Conservation (phyloP, 2,113 vertebrate species). For the Ardeotis arabs region DNA sequence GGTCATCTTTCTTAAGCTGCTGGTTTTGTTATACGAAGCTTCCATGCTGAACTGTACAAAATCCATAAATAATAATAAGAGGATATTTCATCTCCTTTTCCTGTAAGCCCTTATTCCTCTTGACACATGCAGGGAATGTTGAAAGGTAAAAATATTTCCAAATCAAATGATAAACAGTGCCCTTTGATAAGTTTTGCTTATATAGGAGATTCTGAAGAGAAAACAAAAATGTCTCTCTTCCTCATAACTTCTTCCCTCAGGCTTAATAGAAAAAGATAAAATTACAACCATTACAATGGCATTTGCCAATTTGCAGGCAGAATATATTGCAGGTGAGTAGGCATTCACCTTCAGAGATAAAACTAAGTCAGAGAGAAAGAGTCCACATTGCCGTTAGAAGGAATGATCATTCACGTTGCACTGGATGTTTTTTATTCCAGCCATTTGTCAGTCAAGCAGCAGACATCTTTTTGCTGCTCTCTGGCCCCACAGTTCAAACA, state of each 20-base stretch:
- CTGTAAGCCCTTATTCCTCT: background rate
- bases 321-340: conserved; percentile 38
- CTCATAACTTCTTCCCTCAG: conserved; percentile 15
- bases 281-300: conserved; percentile 24
- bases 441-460: conserved; percentile 1
- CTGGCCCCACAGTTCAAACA: background rate
- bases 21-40: background rate
- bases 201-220: background rate
- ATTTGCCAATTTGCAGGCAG: conserved; percentile 39
- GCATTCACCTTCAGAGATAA: conserved; percentile 49
- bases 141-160: conserved; percentile 45
- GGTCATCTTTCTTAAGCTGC: background rate
- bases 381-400: conserved; percentile 25
- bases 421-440: conserved; percentile 9
- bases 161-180: conserved; percentile 39
- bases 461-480: background rate
- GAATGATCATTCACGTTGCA: background rate
- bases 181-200: background rate
- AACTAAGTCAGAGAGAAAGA: conserved; percentile 9
- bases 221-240: background rate
- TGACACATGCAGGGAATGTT: background rate
- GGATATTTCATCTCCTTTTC: background rate
- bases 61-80: conserved; percentile 10
- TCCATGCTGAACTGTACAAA: conserved; percentile 12
- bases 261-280: conserved; percentile 56